Evolutionary conservation across 2,888 invertebrate species (phyloP).

Genomic region (Campopleginae sp.): DNA sequence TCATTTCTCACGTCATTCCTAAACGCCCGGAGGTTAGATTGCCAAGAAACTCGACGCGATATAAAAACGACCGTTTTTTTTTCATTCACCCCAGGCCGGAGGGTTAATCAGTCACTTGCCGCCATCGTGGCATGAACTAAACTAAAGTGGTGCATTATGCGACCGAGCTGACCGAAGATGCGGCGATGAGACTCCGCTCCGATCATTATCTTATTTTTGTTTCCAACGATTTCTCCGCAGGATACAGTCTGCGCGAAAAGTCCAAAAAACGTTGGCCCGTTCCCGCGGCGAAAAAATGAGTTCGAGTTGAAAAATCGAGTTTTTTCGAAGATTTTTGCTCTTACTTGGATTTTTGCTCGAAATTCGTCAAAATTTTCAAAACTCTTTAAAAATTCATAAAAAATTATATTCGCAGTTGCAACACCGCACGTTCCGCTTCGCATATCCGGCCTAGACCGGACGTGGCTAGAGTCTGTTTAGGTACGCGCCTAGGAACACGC

Average conservation of each 20-base stretch:
- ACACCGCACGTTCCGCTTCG: neutral
- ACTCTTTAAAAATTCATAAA: neutral
- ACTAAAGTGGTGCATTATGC: slow-evolving; percentile 18
- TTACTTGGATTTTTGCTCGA: neutral
- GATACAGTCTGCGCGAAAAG: neutral
- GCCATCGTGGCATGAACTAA: slow-evolving; percentile 16
- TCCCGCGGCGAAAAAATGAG: neutral
- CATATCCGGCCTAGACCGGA: neutral
- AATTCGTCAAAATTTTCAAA: neutral
- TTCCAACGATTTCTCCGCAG: neutral
- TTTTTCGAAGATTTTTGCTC: neutral
- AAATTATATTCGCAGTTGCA: neutral
- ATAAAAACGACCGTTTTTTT: slow-evolving; percentile 37
- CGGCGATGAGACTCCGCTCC: slow-evolving; percentile 22
- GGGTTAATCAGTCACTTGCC: slow-evolving; percentile 65
- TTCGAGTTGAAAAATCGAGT: no score
- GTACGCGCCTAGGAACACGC: neutral
- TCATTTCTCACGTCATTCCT: slow-evolving; percentile 19
- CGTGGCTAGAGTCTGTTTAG: neutral
- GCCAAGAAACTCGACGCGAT: slow-evolving; percentile 35
- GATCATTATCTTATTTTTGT: slow-evolving; percentile 49
- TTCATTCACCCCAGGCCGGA: slow-evolving; percentile 45
- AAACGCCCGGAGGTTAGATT: slow-evolving; percentile 25
- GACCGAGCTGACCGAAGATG: slow-evolving; percentile 26
- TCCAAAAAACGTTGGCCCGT: neutral